Evolutionary conservation across 2,113 vertebrate genomes (phyloP).

Genomic region (Bos taurus): ARS-UCD2.0 NC_037329.1:105629501-105630000

Average conservation of each 20-base stretch:
- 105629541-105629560: not conserved
- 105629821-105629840: not conserved
- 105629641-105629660: not conserved
- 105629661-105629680: not conserved
- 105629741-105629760: not conserved
- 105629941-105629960: not conserved
- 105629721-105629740: not conserved
- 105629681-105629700: not conserved
- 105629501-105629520: not conserved
- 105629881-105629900: not conserved
- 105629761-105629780: not conserved
- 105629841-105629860: conserved; percentile 4
- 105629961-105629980: not conserved
- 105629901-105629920: not conserved
- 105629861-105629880: not conserved
- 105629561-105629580: not conserved
- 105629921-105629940: not conserved
- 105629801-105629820: not conserved
- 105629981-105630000: not conserved
- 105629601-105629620: not conserved
- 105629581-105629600: not conserved
- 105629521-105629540: not conserved
- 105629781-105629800: not conserved
- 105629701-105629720: not conserved
- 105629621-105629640: not conserved